These are phyloP conservation scores for Ctenoplectra terminalis DNA, from an alignment of 1,140 invertebrate species.

Conservation along the genomic window DNA sequence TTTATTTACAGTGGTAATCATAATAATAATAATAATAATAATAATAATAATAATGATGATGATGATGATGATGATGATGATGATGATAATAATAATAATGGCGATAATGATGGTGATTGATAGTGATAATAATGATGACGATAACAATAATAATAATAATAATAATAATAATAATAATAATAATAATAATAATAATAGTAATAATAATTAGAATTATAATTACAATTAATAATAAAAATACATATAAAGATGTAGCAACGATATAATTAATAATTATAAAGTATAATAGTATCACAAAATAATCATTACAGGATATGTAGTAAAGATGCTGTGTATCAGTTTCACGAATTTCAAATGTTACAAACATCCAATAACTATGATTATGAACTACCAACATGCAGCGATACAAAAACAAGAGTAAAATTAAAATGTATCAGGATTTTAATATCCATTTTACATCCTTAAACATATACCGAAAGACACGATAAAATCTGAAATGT, in stretches of 20 bases:
- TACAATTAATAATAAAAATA: slow-evolving; percentile 55
- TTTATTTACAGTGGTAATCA: slow-evolving; percentile 52
- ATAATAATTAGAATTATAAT: slow-evolving; percentile 47
- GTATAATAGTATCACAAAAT: slow-evolving; percentile 79
- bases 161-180: slow-evolving; percentile 47
- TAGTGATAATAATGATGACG: slow-evolving; percentile 29
- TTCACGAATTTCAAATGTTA: slow-evolving; percentile 51
- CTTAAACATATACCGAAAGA: neutral
- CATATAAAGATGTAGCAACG: slow-evolving; percentile 63
- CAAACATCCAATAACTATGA: slow-evolving; percentile 52
- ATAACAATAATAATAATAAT: slow-evolving; percentile 42
- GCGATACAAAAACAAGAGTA: slow-evolving; percentile 49
- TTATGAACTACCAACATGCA: slow-evolving; percentile 68
- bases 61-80: neutral
- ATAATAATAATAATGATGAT: neutral
- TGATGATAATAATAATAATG: slow-evolving; percentile 9
- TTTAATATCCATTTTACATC: slow-evolving; percentile 39
- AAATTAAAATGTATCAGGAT: slow-evolving; percentile 43
- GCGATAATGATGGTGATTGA: slow-evolving; percentile 29
- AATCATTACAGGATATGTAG: slow-evolving; percentile 72
- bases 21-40: slow-evolving; percentile 30
- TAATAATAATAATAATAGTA: slow-evolving; percentile 55
- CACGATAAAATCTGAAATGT: neutral
- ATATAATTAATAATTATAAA: slow-evolving; percentile 64
- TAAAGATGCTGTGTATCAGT: slow-evolving; percentile 60